Evolutionary conservation across 2,797 vertebrate genomes (phyloP), one percentile per base, ranked within the genome.

Genomic region (Aulostomus chinensis): DNA sequence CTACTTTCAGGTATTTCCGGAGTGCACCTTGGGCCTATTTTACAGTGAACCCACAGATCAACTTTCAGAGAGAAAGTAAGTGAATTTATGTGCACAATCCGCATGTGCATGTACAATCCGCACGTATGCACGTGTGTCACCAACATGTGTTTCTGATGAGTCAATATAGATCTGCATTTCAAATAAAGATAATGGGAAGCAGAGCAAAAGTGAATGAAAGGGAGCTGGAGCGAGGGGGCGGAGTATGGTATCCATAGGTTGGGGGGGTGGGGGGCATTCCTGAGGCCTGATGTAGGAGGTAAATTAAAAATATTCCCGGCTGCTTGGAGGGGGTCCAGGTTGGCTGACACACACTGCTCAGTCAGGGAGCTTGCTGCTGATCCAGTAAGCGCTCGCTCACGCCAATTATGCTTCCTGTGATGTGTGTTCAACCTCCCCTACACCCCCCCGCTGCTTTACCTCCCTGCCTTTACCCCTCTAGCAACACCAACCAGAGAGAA

Each of bases 121-220:
- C 66, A 49, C 74, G 49, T 42, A 34, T 49, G 64, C 69, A 69
- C 21, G 61, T 63, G 57, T 63, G 68, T 43, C 33, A 26, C 76
- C 57, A 84, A 93, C 94, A 97, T 90, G 89, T 98, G 96, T 94
- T 98, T 96, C 91, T 88, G 92, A 95, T 97, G 94, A 98, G 91
- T 85, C 90, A 90, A 91, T 93, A 94, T 93, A 94, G 92, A 95
- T 94, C 93, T 94, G 92, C 94, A 97, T 96, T 96, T 95, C 86
- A 89, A 93, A 91, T 93, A 96, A 94, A 95, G 93, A 93, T 96
- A 96, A 96, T 94, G 91, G 87, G 86, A 94, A 95, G 89, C 93
- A 96, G 93, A 91, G 81, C 86, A 84, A 83, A 84, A 83, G 86
- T 85, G 87, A 93, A 92, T 91, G 88, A 77, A 80, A 78, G 76